These are phyloP conservation scores for Hippocampus mohnikei DNA, from an alignment of 2,113 vertebrate genomes.

Conservation along the genomic window DNA sequence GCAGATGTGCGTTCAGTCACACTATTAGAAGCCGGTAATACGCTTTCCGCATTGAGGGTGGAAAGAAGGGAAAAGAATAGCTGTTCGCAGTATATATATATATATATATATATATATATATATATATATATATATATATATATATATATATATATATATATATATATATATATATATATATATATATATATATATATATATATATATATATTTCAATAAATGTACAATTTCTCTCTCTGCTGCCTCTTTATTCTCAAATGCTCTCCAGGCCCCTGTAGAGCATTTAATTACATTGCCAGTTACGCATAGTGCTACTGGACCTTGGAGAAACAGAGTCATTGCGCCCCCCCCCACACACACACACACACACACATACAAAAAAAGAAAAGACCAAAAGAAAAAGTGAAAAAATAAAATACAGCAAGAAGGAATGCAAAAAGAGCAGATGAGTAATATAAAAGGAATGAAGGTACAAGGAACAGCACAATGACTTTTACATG, in stretches of 20 bases:
- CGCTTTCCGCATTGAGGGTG: constrained; percentile 33
- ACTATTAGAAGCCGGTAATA: constrained; percentile 32
- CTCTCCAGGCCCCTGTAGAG: constrained; percentile 57
- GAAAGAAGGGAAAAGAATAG: constrained; percentile 64
- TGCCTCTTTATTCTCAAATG: constrained; percentile 62
- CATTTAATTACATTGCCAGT: constrained; percentile 67
- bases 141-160: too few relatives aligned
- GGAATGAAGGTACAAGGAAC: constrained; percentile 21
- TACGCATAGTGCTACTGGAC: constrained; percentile 53
- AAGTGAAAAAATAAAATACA: constrained; percentile 2
- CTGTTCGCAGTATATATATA: constrained; percentile 58
- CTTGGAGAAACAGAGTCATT: constrained; percentile 37
- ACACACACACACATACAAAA: too few relatives aligned
- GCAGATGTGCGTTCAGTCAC: constrained; percentile 14
- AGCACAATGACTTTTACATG: constrained; percentile 66
- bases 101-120: too few relatives aligned
- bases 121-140: too few relatives aligned
- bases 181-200: too few relatives aligned
- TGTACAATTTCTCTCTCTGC: constrained; percentile 45
- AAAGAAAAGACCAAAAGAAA: background rate
- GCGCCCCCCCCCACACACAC: background rate
- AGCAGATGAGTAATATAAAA: constrained; percentile 18
- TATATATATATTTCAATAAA: too few relatives aligned
- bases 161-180: too few relatives aligned
- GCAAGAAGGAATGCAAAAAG: constrained; percentile 2